A percentile compares a stretch with the other conserved stretches of the same genome.
phyloP scores from a whole-genome alignment of 2,113 vertebrate species.

The Gobiocypris rarus region DNA sequence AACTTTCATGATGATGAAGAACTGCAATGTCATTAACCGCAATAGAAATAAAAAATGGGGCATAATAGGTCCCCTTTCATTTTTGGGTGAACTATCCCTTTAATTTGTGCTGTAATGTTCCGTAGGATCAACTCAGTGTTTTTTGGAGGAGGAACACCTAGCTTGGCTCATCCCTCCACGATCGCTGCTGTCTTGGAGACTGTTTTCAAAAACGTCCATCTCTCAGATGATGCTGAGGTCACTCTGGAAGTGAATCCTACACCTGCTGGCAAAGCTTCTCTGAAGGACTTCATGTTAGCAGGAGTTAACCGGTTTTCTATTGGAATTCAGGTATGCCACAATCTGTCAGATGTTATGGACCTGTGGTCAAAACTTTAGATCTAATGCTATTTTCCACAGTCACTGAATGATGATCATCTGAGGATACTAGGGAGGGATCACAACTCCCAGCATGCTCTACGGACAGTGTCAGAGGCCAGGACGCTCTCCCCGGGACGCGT shows the following conservation, averaged over 20 bases:
- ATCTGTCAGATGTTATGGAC: background rate
- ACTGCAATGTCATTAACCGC: too few relatives aligned
- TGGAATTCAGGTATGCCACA: constrained; percentile 84
- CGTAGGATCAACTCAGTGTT: constrained; percentile 88
- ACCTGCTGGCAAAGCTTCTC: constrained; percentile 65
- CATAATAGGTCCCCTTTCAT: too few relatives aligned
- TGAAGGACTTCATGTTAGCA: constrained; percentile 75
- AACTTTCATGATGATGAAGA: too few relatives aligned
- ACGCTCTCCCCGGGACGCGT: constrained; percentile 82
- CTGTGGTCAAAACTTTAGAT: background rate
- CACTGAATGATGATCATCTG: constrained; percentile 80
- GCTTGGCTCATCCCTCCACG: constrained; percentile 83
- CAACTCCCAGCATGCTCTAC: constrained; percentile 73
- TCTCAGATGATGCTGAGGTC: constrained; percentile 78
- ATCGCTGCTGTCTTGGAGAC: constrained; percentile 80
- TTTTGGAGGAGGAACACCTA: constrained; percentile 93
- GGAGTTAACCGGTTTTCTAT: constrained; percentile 91
- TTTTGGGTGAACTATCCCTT: background rate
- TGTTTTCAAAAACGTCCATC: constrained; percentile 61
- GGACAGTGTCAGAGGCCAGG: constrained; percentile 77
- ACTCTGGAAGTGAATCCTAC: constrained; percentile 91
- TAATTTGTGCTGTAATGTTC: constrained; percentile 6
- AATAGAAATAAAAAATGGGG: too few relatives aligned
- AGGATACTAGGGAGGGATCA: constrained; percentile 86
- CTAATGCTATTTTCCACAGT: constrained; percentile 68